A percentile compares a stretch with the other conserved stretches of the same genome.
Conservation (phyloP, 2,888 invertebrate species). For the Agrochola lychnidis region DNA sequence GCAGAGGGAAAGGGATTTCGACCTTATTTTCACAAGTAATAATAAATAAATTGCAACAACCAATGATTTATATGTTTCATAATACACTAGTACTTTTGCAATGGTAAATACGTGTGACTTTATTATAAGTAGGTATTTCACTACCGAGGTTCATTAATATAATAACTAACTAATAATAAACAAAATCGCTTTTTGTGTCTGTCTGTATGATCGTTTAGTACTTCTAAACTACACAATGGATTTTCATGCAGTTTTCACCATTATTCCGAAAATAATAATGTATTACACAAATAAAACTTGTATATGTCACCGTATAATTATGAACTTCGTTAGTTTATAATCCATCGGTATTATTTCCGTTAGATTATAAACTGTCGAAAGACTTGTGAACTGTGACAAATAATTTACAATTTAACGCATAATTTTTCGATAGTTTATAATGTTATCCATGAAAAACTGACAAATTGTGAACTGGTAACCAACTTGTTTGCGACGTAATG, state of each 20-base stretch:
- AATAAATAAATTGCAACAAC: constrained; percentile 1
- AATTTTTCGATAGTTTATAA: no score
- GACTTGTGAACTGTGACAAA: no score
- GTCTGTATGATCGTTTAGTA: not conserved
- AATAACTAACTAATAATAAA: not conserved
- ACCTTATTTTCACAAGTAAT: constrained; percentile 20
- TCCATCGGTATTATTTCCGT: no score
- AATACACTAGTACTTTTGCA: constrained; percentile 3
- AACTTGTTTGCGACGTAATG: no score
- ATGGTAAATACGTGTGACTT: not conserved
- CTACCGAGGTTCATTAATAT: not conserved
- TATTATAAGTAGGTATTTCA: not conserved
- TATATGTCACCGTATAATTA: no score
- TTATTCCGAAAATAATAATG: no score
- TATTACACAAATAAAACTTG: no score
- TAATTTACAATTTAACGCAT: no score
- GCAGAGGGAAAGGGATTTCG: constrained; percentile 3
- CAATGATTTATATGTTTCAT: constrained; percentile 2
- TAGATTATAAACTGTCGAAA: no score
- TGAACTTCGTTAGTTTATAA: no score
- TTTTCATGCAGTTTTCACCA: not conserved
- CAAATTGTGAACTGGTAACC: no score
- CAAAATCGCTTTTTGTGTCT: not conserved
- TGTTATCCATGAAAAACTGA: no score
- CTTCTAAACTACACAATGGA: not conserved